Conservation (phyloP, 1,140 invertebrate genomes). For the Pseudomyrmex gracilis region DNA sequence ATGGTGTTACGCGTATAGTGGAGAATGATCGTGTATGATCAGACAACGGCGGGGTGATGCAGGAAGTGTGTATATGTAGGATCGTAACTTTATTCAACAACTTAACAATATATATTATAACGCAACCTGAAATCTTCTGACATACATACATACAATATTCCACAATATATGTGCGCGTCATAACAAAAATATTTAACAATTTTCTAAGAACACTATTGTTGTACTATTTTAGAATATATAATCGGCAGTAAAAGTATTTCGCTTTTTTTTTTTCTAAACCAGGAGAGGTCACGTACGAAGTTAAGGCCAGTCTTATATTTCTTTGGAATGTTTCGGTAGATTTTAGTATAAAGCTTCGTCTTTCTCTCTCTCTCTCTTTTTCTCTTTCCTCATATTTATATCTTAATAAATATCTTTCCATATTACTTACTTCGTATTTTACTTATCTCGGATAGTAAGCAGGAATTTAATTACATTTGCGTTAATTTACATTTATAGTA, state of each 20-base stretch:
- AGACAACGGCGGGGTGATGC: neutral
- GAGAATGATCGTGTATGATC: neutral
- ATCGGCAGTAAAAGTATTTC: slow-evolving; percentile 33
- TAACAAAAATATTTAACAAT: slow-evolving; percentile 56
- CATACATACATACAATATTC: slow-evolving; percentile 8
- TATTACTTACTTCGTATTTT: slow-evolving; percentile 10
- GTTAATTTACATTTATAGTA: neutral
- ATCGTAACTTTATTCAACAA: slow-evolving; percentile 45
- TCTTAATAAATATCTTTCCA: no score
- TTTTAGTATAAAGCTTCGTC: neutral
- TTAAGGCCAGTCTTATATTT: slow-evolving; percentile 4
- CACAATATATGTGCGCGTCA: slow-evolving; percentile 1
- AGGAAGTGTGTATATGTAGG: neutral
- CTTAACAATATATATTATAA: slow-evolving; percentile 29
- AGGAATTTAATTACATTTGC: no score
- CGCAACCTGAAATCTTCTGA: slow-evolving; percentile 19
- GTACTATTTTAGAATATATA: neutral
- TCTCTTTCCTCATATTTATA: neutral
- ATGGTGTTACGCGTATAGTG: neutral
- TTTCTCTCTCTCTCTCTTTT: neutral
- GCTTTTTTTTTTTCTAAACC: neutral
- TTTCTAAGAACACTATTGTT: slow-evolving; percentile 50
- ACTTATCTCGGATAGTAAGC: slow-evolving; percentile 6
- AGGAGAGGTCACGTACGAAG: slow-evolving; percentile 19
- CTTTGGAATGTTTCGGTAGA: neutral